Evolutionary conservation across 2,888 invertebrate genomes (phyloP).

Genomic region (Heliconius ethilla): DNA sequence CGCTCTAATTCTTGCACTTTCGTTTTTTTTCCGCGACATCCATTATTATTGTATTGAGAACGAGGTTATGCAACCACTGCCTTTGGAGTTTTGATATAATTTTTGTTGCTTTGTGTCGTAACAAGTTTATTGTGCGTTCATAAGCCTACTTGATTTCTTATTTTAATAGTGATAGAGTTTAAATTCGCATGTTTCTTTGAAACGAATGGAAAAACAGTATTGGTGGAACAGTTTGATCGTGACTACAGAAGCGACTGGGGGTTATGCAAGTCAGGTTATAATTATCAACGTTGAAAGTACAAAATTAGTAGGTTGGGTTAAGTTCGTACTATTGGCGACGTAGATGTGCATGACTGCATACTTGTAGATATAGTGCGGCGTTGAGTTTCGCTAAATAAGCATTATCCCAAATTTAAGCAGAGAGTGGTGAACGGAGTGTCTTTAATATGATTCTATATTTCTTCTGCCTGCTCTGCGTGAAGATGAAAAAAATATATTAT

Average conservation of each 20-base stretch:
- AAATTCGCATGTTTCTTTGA: conserved; percentile 36
- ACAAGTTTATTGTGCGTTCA: conserved; percentile 44
- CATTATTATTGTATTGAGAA: conserved; percentile 75
- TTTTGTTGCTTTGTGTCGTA: conserved; percentile 71
- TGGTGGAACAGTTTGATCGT: conserved; percentile 67
- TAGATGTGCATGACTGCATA: background rate
- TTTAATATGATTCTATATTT: background rate
- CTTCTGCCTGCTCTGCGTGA: background rate
- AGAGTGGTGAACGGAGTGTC: background rate
- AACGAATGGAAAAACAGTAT: conserved; percentile 47
- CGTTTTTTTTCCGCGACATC: conserved; percentile 80
- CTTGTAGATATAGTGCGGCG: background rate
- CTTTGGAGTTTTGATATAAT: conserved; percentile 80
- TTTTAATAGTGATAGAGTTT: conserved; percentile 43
- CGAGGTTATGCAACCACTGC: conserved; percentile 77
- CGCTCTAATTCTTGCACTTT: conserved; percentile 78
- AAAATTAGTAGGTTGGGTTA: conserved; percentile 63
- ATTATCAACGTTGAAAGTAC: conserved; percentile 78
- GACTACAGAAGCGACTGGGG: conserved; percentile 75
- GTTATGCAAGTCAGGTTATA: conserved; percentile 75
- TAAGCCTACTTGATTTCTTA: conserved; percentile 43
- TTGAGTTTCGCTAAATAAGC: background rate
- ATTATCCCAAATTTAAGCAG: background rate
- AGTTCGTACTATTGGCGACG: conserved; percentile 38
- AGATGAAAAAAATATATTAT: background rate